Evolutionary conservation across 2,113 vertebrate genomes (phyloP).

Genomic region (Burhinus oedicnemus): DNA sequence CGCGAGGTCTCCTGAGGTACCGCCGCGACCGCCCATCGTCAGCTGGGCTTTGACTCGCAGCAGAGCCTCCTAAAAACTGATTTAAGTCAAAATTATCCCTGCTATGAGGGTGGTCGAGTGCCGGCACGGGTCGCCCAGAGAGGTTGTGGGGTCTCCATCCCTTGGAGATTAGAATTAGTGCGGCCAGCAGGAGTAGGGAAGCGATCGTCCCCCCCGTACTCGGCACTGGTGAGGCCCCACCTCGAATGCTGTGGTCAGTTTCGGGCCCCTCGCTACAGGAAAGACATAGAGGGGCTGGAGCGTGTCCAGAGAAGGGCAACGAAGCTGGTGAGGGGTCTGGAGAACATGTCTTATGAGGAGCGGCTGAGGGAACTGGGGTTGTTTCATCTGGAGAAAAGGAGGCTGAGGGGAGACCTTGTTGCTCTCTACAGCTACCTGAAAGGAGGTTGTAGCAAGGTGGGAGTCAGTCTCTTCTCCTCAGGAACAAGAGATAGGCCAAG

Average conservation of each 20-base stretch:
- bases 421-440: no score
- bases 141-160: neutral
- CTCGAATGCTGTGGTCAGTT: neutral
- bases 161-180: neutral
- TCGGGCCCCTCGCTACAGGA: neutral
- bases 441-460: no score
- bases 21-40: neutral
- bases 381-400: no score
- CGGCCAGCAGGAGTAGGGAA: neutral
- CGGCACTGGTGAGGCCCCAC: no score
- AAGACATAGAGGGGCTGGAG: neutral
- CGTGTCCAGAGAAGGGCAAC: neutral
- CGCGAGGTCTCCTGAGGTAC: neutral
- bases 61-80: neutral
- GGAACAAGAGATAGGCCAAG: no score
- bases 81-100: rapidly evolving
- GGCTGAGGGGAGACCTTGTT: no score
- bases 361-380: neutral
- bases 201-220: no score
- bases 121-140: neutral
- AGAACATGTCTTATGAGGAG: neutral
- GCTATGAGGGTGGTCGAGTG: rapidly evolving
- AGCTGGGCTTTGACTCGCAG: rapidly evolving
- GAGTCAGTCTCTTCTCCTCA: no score
- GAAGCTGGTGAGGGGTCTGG: neutral